phyloP scores from a whole-genome alignment of 2,113 vertebrate species.

The Falco punctatus region DNA sequence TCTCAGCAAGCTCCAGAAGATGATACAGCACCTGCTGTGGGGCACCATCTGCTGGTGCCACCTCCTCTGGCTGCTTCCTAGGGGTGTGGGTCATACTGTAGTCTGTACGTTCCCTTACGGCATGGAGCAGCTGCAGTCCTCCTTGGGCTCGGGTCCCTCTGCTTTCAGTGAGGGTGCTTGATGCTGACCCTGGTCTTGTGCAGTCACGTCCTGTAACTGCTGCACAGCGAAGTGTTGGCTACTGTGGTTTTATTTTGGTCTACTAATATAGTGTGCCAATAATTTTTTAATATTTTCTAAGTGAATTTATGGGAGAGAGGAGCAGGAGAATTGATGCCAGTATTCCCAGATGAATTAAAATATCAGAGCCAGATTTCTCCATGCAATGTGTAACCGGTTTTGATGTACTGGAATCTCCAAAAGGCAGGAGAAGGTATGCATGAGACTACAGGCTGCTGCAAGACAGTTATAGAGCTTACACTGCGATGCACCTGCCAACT shows the following conservation, averaged over 20 bases:
- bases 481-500: background rate
- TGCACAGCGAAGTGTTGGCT: background rate
- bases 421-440: background rate
- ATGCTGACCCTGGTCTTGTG: background rate
- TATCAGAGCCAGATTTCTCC: background rate
- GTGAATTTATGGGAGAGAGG: background rate
- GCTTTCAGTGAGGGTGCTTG: background rate
- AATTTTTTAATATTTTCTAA: background rate
- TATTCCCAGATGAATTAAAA: background rate
- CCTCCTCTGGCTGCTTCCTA: background rate
- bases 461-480: background rate
- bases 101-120: background rate
- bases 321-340: background rate
- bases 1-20: background rate
- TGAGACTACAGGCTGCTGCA: background rate
- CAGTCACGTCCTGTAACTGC: background rate
- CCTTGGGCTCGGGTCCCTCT: background rate
- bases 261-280: background rate
- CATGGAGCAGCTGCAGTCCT: background rate
- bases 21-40: background rate
- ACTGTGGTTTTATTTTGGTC: background rate
- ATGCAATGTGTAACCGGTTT: background rate
- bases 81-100: background rate
- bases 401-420: background rate
- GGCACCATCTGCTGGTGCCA: constrained; percentile 23